Evolutionary conservation across 2,888 invertebrate species (phyloP).

Genomic region (Congeria kusceri): DNA sequence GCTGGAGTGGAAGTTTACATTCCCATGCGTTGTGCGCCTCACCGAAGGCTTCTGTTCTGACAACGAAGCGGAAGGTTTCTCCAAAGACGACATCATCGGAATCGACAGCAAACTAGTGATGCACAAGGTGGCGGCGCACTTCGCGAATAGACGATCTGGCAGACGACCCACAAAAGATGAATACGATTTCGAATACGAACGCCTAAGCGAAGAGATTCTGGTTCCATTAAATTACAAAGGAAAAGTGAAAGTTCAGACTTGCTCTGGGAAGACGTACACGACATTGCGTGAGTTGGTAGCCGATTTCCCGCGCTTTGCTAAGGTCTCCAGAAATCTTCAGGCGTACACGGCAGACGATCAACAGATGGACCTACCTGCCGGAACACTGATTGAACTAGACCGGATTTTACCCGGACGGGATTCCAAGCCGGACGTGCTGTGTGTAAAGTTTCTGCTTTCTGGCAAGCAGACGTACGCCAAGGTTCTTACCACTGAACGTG

Average conservation of each 20-base stretch:
- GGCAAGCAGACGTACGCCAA: neutral
- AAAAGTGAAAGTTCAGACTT: conserved; percentile 24
- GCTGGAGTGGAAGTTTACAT: conserved; percentile 16
- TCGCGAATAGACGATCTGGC: neutral
- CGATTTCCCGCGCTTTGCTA: conserved; percentile 45
- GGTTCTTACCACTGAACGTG: conserved; percentile 11
- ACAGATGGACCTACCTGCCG: conserved; percentile 19
- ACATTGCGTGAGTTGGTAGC: conserved; percentile 18
- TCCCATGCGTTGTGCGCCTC: conserved; percentile 47
- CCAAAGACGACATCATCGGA: conserved; percentile 45
- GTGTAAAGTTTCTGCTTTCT: neutral
- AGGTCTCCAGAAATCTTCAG: conserved; percentile 13
- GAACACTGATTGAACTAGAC: conserved; percentile 42
- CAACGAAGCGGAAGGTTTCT: conserved; percentile 46
- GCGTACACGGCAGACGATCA: conserved; percentile 17
- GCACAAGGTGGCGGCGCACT: conserved; percentile 50
- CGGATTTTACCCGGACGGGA: conserved; percentile 36
- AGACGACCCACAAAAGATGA: too few relatives aligned
- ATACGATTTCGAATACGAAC: conserved; percentile 21
- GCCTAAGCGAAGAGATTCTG: conserved; percentile 36
- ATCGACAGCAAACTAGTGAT: conserved; percentile 38
- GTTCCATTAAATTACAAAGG: conserved; percentile 49
- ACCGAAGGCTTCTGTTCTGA: conserved; percentile 42
- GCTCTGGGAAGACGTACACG: conserved; percentile 19
- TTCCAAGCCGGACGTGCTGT: neutral